Conservation (phyloP, 2,113 vertebrate genomes). For the Lagopus muta region DNA sequence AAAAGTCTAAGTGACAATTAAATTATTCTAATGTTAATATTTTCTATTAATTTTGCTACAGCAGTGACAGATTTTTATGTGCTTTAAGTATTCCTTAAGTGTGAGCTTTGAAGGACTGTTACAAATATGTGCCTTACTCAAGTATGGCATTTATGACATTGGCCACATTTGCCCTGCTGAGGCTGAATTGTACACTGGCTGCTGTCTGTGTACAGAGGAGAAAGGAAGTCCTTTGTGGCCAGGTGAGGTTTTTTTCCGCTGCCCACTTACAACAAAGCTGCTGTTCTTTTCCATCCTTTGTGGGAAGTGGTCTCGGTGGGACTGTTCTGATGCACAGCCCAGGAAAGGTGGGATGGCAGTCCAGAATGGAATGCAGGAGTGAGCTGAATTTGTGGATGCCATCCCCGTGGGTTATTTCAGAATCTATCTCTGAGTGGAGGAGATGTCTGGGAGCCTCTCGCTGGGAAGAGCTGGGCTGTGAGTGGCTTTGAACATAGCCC, state of each 20-base stretch:
- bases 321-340: neutral
- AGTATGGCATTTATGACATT: neutral
- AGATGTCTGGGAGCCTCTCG: neutral
- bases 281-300: neutral
- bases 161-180: neutral
- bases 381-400: neutral
- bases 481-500: neutral
- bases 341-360: neutral
- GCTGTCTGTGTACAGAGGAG: neutral
- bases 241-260: constrained; percentile 30
- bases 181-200: neutral
- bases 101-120: neutral
- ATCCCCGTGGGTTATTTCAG: neutral
- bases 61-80: neutral
- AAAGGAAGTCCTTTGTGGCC: neutral
- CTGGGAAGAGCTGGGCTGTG: neutral
- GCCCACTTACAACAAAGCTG: neutral
- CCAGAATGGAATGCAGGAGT: neutral
- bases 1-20: neutral
- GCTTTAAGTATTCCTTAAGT: neutral
- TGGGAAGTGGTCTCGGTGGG: neutral
- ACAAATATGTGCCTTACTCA: neutral
- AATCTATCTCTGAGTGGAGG: neutral
- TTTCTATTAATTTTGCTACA: neutral
- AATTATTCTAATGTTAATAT: neutral